Evolutionary conservation across 2,888 invertebrate species (phyloP).

Genomic region (Geophilus truncorum): DNA sequence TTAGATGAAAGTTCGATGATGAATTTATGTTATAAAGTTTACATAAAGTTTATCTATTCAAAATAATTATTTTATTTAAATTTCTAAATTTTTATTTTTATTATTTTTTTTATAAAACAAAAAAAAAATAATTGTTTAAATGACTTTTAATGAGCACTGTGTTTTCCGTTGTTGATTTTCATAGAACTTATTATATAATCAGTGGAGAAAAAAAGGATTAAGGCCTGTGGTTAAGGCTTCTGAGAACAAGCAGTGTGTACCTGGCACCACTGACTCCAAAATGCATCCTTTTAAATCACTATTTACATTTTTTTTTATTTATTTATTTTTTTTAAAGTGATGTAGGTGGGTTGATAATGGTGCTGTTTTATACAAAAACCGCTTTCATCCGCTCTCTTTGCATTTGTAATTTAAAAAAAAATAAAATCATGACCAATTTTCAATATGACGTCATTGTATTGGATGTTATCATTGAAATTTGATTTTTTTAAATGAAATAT

Average conservation of each 20-base stretch:
- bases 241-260: background rate
- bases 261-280: conserved; percentile 21
- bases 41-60: too few species aligned
- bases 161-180: conserved; percentile 4
- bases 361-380: background rate
- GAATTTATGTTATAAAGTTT: too few species aligned
- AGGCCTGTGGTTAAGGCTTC: conserved; percentile 2
- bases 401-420: background rate
- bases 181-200: conserved; percentile 17
- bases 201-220: conserved; percentile 15
- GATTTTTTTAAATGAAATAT: too few species aligned
- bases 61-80: background rate
- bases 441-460: too few species aligned
- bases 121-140: background rate
- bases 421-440: too few species aligned
- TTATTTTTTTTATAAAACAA: too few species aligned
- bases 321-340: background rate
- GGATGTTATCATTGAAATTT: too few species aligned
- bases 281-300: background rate
- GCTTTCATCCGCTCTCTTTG: background rate
- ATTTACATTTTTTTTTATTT: background rate
- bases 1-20: too few species aligned
- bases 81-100: background rate
- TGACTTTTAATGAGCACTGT: background rate
- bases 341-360: background rate